Percentiles rank a stretch among this genome's conserved stretches.
These are phyloP conservation scores for Apamea sordens DNA, from an alignment of 2,888 invertebrate genomes.

Conservation along the genomic window DNA sequence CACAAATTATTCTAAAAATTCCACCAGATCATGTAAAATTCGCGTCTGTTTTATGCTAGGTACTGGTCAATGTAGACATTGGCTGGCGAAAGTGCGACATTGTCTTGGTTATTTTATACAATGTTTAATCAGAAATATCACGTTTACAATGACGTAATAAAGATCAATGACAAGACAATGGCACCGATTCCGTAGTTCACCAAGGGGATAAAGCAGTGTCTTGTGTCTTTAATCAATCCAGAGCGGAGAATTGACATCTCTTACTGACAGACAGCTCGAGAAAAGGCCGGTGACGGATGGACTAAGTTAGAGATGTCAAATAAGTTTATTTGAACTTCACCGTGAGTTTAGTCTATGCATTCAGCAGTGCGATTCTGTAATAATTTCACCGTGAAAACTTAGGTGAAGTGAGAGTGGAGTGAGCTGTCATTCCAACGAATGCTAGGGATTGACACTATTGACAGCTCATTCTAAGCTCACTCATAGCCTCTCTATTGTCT, in stretches of 20 bases:
- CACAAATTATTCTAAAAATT: constrained; percentile 71
- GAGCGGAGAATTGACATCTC: background rate
- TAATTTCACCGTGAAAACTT: too few relatives aligned
- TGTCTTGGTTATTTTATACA: constrained; percentile 6
- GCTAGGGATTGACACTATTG: too few relatives aligned
- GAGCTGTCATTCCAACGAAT: too few relatives aligned
- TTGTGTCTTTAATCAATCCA: background rate
- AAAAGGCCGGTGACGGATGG: background rate
- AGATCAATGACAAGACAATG: constrained; percentile 4
- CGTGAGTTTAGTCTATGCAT: background rate
- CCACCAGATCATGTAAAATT: constrained; percentile 72
- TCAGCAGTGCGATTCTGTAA: too few relatives aligned
- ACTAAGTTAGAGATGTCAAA: background rate
- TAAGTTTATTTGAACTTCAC: background rate
- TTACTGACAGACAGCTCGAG: background rate
- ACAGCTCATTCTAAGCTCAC: too few relatives aligned
- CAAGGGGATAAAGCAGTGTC: background rate
- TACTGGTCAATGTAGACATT: constrained; percentile 41
- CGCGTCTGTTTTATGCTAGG: constrained; percentile 35
- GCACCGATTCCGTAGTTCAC: background rate
- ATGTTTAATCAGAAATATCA: background rate
- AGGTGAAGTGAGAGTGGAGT: too few relatives aligned
- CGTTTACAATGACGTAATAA: constrained; percentile 8
- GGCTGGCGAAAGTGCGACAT: constrained; percentile 24
- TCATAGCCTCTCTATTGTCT: too few relatives aligned